Base-by-base conservation (phyloP, 1,140 invertebrate genomes). In the Lepidurus arcticus region DNA sequence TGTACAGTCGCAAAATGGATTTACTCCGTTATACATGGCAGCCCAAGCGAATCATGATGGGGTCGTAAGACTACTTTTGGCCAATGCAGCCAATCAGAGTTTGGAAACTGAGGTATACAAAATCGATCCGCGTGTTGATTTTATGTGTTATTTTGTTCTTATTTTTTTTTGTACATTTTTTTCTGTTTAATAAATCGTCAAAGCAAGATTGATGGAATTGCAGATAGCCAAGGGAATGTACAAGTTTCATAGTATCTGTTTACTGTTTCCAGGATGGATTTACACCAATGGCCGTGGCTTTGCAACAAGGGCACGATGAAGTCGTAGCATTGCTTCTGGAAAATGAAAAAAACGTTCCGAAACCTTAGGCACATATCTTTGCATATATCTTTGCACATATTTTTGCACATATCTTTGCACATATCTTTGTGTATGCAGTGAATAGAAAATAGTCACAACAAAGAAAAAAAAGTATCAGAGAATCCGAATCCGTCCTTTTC, bases 1-100 rank as follows among this genome's bases (percentile, higher is more conserved):
- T 88, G 95, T 97, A 65, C 97, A 99, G 85, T 97, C 95, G 53
- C 94, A 98, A 87, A 98, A 98, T 90, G 98, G 98, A 78, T 99
- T 99, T 85, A 99, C 98, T 10, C 97, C 98, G 5, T 88, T 99
- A 16, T 99, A 99, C 84, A 99, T 99, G 98, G 97, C 97, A 10
- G 97, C 97, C 1, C 98, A 99, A 87, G 98, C 99, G 86, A 99
- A 99, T 85, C 97, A 99, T 83, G 94, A 98, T 84, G 91, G 92
- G 26, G 97, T 99, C 78, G 98, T 99, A 77, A 93, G 94, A 83
- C 94, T 96, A 83, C 88, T 99, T 24, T 87, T 99, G 65, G 88
- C 92, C 43, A 97, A 96, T 86, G 95, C 95, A 53, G 98, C 97
- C 76, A 99, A 98, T 86, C 98, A 99, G 85, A 97, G 94, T 83